These are phyloP conservation scores for Drosophila pectinifera DNA, from an alignment of 1,140 invertebrate species.

Conservation along the genomic window DNA sequence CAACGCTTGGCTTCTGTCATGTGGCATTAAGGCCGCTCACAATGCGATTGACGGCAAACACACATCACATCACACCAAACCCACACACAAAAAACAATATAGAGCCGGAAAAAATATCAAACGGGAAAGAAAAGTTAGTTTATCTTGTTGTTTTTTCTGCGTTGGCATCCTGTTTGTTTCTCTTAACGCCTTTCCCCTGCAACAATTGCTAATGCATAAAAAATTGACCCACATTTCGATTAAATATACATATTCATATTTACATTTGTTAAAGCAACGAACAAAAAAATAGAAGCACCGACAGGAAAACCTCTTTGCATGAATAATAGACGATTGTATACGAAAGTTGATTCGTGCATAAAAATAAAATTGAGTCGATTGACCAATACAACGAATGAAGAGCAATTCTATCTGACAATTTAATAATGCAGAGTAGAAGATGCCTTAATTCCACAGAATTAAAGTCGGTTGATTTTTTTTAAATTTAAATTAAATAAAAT, in stretches of 20 bases:
- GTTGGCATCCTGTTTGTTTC: not conserved
- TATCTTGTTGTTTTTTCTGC: conserved; percentile 16
- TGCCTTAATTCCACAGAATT: not conserved
- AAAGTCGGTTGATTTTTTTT: no score
- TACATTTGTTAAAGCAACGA: conserved; percentile 63
- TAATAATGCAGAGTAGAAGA: conserved; percentile 41
- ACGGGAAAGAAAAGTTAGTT: conserved; percentile 10
- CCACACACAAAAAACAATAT: conserved; percentile 4
- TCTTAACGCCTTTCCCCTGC: conserved; percentile 24
- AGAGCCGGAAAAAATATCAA: conserved; percentile 23
- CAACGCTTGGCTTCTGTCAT: conserved; percentile 69
- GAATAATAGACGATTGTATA: conserved; percentile 50
- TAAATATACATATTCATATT: conserved; percentile 76
- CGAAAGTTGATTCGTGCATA: conserved; percentile 36
- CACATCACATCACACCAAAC: conserved; percentile 5
- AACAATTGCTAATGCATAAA: conserved; percentile 69
- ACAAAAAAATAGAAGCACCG: conserved; percentile 17
- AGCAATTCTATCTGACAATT: conserved; percentile 70
- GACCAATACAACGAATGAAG: conserved; percentile 53
- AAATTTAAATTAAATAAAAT: not conserved
- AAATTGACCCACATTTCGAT: conserved; percentile 75
- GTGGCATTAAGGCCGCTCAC: conserved; percentile 71
- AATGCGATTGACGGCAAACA: conserved; percentile 71
- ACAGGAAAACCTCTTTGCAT: conserved; percentile 56
- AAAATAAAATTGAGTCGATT: conserved; percentile 64